These are phyloP conservation scores for Pterocles orientalis DNA, from an alignment of 2,113 vertebrate genomes.

Conservation along the genomic window DNA sequence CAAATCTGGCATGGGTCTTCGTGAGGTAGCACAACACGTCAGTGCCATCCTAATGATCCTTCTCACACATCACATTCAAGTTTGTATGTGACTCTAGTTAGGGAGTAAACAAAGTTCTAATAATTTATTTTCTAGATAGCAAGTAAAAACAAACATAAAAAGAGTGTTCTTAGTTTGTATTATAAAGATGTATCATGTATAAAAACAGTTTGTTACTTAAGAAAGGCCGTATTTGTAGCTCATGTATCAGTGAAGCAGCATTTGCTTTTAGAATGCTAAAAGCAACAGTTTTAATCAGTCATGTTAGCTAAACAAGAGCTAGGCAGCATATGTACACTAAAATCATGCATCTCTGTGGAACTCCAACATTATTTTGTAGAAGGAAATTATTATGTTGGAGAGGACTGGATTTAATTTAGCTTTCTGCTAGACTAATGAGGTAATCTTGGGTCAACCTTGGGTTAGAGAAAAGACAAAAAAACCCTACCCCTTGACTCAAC, in stretches of 20 bases:
- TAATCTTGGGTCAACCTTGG: not conserved
- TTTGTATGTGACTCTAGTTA: not conserved
- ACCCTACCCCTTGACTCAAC: not conserved
- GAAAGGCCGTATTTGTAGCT: not conserved
- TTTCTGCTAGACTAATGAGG: not conserved
- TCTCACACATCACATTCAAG: not conserved
- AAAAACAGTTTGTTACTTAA: not conserved
- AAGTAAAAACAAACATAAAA: not conserved
- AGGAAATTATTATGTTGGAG: not conserved
- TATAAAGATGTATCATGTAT: not conserved
- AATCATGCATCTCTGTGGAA: not conserved
- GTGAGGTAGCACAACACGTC: not conserved
- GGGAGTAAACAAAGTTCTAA: not conserved
- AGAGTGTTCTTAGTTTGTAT: not conserved
- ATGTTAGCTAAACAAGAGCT: not conserved
- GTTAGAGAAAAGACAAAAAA: not conserved
- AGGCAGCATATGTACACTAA: not conserved
- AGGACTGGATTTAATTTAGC: not conserved
- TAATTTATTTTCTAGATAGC: not conserved
- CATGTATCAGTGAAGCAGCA: not conserved
- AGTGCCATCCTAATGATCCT: not conserved
- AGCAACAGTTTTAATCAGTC: not conserved
- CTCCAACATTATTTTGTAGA: not conserved
- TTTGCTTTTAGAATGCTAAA: not conserved
- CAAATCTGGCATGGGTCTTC: rapidly evolving